phyloP scores from a whole-genome alignment of 2,888 invertebrate species.

The Rhimphoctona megacephalus region DNA sequence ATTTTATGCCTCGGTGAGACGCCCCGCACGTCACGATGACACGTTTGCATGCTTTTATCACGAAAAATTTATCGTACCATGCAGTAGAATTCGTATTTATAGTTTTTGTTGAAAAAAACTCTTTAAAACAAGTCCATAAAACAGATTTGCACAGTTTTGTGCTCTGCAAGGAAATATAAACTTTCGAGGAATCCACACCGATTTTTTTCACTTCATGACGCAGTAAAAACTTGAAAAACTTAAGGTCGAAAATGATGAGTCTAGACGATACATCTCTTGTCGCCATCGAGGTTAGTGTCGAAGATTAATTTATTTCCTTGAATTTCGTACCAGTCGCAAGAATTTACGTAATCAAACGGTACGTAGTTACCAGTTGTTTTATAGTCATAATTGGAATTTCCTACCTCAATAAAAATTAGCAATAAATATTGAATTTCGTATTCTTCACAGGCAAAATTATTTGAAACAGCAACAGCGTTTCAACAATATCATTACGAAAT shows the following conservation, averaged over 20 bases:
- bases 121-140: too few relatives aligned
- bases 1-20: not conserved
- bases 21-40: too few relatives aligned
- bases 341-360: not conserved
- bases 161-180: not conserved
- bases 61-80: not conserved
- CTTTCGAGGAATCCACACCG: too few relatives aligned
- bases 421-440: not conserved
- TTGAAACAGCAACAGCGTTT: conserved; percentile 28
- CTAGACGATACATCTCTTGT: not conserved
- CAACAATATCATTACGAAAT: conserved; percentile 79
- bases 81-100: not conserved
- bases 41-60: not conserved
- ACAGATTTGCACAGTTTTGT: not conserved
- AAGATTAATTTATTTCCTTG: not conserved
- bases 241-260: not conserved
- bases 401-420: not conserved
- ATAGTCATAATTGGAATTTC: not conserved
- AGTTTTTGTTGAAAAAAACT: not conserved
- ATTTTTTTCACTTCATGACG: not conserved
- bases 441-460: conserved; percentile 28
- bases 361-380: too few relatives aligned
- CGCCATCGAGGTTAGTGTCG: not conserved
- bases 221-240: not conserved
- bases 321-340: not conserved